Evolutionary conservation across 2,888 invertebrate species (phyloP).

Genomic region (Harpalus rubripes): DNA sequence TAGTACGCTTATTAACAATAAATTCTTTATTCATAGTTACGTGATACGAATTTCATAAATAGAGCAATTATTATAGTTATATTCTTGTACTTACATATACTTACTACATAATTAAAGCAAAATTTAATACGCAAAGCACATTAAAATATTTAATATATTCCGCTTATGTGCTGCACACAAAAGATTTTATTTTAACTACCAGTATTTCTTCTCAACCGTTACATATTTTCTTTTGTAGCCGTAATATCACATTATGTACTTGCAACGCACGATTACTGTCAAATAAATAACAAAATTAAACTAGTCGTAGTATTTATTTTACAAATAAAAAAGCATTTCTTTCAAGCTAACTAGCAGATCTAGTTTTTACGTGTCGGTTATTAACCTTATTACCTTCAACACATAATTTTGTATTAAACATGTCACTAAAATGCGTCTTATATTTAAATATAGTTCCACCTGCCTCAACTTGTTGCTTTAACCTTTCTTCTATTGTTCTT

Average conservation of each 20-base stretch:
- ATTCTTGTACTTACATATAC: too few species aligned
- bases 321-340: not conserved
- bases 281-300: constrained; percentile 7
- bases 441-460: constrained; percentile 20
- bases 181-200: not conserved
- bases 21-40: too few species aligned
- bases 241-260: not conserved
- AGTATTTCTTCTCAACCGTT: not conserved
- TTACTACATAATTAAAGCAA: too few species aligned
- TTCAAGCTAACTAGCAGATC: not conserved
- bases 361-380: constrained; percentile 32
- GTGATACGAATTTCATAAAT: too few species aligned
- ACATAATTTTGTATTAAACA: constrained; percentile 17
- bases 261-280: not conserved
- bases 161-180: too few species aligned
- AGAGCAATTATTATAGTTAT: too few species aligned
- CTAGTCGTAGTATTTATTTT: not conserved
- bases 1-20: too few species aligned
- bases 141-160: too few species aligned
- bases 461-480: not conserved
- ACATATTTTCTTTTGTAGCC: not conserved
- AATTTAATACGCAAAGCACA: too few species aligned
- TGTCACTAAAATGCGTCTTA: not conserved
- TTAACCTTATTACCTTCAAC: constrained; percentile 23
- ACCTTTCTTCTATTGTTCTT: not conserved